Percentiles rank a stretch among this genome's conserved stretches.
Conservation (phyloP, 2,113 vertebrate genomes). For the Protobothrops mucrosquamatus region DNA sequence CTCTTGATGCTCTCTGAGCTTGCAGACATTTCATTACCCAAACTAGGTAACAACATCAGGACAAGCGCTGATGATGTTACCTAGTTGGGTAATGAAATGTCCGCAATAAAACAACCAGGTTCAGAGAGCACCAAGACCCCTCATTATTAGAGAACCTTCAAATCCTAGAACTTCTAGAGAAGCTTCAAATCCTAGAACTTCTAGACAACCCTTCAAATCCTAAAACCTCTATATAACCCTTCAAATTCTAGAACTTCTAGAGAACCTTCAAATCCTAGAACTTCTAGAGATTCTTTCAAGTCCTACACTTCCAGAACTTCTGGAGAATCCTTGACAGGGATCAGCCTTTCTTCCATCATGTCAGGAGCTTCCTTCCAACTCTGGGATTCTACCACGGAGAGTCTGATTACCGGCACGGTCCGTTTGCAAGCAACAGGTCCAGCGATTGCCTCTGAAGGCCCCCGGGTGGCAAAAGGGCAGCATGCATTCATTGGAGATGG, state of each 20-base stretch:
- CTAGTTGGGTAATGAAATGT: not conserved
- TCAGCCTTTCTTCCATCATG: not conserved
- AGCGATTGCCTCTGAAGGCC: conserved; percentile 77
- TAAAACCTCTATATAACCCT: too few species aligned
- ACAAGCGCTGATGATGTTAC: not conserved
- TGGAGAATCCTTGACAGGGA: not conserved
- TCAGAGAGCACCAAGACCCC: too few species aligned
- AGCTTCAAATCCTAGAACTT: too few species aligned
- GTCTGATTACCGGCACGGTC: conserved; percentile 70
- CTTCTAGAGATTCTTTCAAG: not conserved
- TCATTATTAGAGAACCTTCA: too few species aligned
- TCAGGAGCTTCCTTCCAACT: not conserved
- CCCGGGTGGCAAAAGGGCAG: conserved; percentile 82
- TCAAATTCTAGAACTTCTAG: too few species aligned
- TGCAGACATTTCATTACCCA: too few species aligned
- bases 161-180: too few species aligned
- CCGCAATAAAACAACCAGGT: too few species aligned
- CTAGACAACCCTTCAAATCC: too few species aligned
- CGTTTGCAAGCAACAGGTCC: conserved; percentile 86
- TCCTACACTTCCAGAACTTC: not conserved
- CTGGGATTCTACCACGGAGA: not conserved
- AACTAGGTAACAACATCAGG: not conserved
- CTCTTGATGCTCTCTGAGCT: too few species aligned
- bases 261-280: too few species aligned
- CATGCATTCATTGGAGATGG: conserved; percentile 77